These are phyloP conservation scores for Serinus canaria DNA, from an alignment of 2,113 vertebrate genomes.

Conservation along the genomic window DNA sequence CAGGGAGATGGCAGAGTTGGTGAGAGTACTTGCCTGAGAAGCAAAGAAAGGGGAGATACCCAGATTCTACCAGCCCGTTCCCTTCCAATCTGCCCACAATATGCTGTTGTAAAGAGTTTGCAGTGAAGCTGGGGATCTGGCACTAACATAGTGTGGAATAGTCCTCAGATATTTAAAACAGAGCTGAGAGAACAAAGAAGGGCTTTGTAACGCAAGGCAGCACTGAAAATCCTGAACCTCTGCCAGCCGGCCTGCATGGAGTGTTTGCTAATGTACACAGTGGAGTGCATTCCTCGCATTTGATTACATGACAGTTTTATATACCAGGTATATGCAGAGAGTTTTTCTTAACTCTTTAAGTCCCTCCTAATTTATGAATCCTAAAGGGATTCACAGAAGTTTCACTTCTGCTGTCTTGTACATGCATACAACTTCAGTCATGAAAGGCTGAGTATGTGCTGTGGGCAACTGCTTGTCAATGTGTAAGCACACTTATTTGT, in stretches of 20 bases:
- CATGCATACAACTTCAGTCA: background rate
- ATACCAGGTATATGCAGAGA: constrained; percentile 16
- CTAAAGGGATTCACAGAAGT: background rate
- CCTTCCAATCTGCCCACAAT: constrained; percentile 65
- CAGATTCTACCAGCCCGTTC: constrained; percentile 26
- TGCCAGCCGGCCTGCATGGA: constrained; percentile 42
- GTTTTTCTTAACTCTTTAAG: constrained; percentile 66
- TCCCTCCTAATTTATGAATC: background rate
- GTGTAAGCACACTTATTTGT: background rate
- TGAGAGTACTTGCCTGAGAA: constrained; percentile 50
- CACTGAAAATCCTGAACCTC: constrained; percentile 35
- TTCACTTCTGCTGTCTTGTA: background rate
- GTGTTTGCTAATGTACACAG: constrained; percentile 57
- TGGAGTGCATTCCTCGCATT: constrained; percentile 55
- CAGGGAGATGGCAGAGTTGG: constrained; percentile 20
- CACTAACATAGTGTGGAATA: constrained; percentile 63
- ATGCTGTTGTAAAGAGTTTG: constrained; percentile 69
- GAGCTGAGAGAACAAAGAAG: constrained; percentile 76
- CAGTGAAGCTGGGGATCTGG: constrained; percentile 73
- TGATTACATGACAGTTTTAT: constrained; percentile 61
- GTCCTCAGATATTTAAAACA: constrained; percentile 80
- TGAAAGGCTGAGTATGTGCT: background rate
- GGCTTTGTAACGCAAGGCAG: constrained; percentile 69
- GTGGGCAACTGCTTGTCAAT: background rate
- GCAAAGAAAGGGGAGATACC: constrained; percentile 43